phyloP scores from a whole-genome alignment of 2,888 invertebrate species.

The Incurvaria masculella region DNA sequence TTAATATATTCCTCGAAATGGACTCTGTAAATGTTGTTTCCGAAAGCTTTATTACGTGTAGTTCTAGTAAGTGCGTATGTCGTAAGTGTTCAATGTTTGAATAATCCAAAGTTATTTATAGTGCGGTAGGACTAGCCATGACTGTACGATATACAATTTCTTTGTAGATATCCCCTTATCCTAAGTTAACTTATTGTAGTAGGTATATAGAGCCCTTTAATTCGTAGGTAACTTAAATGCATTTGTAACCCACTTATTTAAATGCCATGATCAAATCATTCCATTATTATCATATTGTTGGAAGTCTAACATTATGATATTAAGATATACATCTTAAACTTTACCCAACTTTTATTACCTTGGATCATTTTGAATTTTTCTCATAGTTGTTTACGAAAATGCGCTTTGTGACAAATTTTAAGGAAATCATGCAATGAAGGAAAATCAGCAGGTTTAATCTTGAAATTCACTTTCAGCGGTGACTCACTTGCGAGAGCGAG shows the following conservation, averaged over 20 bases:
- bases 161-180: background rate
- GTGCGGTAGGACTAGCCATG: slow-evolving; percentile 25
- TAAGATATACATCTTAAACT: too few species aligned
- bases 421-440: too few species aligned
- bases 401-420: too few species aligned
- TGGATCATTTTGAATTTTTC: too few species aligned
- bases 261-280: background rate
- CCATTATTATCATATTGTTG: background rate
- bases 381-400: too few species aligned
- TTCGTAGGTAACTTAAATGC: too few species aligned
- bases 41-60: background rate
- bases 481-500: too few species aligned
- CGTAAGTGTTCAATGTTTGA: background rate
- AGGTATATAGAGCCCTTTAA: background rate
- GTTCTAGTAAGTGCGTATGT: background rate
- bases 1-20: too few species aligned
- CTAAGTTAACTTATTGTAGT: background rate
- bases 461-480: too few species aligned
- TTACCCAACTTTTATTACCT: too few species aligned
- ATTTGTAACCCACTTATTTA: background rate
- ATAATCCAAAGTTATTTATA: slow-evolving; percentile 49
- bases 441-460: too few species aligned
- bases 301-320: too few species aligned
- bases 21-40: background rate
- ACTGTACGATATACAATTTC: background rate